Percentiles rank a stretch among this genome's conserved stretches.
Evolutionary conservation across 2,888 invertebrate species (phyloP).

Genomic region (Pseudococcus jackbeardsleyi): DNA sequence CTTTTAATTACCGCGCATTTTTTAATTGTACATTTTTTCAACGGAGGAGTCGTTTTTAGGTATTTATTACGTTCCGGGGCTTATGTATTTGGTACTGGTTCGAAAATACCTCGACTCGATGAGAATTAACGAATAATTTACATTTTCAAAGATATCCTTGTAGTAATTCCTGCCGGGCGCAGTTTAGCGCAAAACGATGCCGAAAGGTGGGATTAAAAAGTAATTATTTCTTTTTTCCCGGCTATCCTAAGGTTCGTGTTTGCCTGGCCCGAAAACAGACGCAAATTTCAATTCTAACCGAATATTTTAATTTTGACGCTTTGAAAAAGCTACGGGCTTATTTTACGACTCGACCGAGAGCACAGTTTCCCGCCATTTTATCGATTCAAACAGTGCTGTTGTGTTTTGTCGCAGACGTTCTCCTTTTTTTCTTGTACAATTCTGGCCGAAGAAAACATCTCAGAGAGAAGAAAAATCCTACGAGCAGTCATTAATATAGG

Average conservation of each 20-base stretch:
- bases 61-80: background rate
- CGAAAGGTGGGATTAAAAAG: slow-evolving; percentile 12
- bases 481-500: background rate
- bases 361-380: slow-evolving; percentile 53
- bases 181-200: background rate
- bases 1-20: background rate
- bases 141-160: background rate
- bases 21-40: background rate
- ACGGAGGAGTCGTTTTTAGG: background rate
- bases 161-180: background rate
- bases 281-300: slow-evolving; percentile 24
- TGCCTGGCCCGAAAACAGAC: background rate
- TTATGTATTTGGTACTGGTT: background rate
- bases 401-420: slow-evolving; percentile 57
- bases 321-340: slow-evolving; percentile 47
- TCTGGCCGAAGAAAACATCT: background rate
- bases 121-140: slow-evolving; percentile 47
- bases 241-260: background rate
- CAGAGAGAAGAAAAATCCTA: background rate
- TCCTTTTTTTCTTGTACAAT: background rate
- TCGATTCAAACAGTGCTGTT: slow-evolving; percentile 16
- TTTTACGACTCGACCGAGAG: background rate
- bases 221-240: slow-evolving; percentile 4
- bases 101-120: slow-evolving; percentile 14
- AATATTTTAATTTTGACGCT: slow-evolving; percentile 49